Conservation (phyloP, 2,113 vertebrate species). For the Mungos mungo region DNA sequence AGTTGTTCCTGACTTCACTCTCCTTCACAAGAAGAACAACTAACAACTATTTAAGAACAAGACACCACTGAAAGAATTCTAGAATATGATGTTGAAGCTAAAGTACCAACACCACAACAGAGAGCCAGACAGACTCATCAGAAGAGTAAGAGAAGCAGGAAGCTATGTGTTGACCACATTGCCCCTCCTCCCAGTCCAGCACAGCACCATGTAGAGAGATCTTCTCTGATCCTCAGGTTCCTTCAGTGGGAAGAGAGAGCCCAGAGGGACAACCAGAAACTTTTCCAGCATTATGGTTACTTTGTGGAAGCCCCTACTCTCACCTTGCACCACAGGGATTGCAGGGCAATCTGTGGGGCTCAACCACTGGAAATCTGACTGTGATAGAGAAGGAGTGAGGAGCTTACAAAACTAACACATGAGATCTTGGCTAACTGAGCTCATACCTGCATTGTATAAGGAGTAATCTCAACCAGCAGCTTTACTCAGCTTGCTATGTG, state of each 20-base stretch:
- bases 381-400: neutral
- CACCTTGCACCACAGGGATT: neutral
- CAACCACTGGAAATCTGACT: neutral
- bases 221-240: neutral
- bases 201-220: neutral
- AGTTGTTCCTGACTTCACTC: neutral
- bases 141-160: neutral
- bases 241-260: neutral
- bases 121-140: neutral
- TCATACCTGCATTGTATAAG: neutral
- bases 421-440: neutral
- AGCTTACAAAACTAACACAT: neutral
- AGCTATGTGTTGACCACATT: neutral
- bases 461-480: neutral
- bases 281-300: neutral
- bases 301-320: neutral
- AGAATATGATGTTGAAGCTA: neutral
- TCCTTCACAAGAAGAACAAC: neutral
- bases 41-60: neutral
- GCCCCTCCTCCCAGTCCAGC: neutral
- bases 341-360: neutral
- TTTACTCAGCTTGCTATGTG: neutral
- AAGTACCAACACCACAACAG: neutral
- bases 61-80: neutral
- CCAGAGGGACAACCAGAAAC: neutral